Evolutionary conservation across 2,797 vertebrate genomes (phyloP), one percentile per base, ranked within the genome.

Genomic region (Erithacus rubecula): DNA sequence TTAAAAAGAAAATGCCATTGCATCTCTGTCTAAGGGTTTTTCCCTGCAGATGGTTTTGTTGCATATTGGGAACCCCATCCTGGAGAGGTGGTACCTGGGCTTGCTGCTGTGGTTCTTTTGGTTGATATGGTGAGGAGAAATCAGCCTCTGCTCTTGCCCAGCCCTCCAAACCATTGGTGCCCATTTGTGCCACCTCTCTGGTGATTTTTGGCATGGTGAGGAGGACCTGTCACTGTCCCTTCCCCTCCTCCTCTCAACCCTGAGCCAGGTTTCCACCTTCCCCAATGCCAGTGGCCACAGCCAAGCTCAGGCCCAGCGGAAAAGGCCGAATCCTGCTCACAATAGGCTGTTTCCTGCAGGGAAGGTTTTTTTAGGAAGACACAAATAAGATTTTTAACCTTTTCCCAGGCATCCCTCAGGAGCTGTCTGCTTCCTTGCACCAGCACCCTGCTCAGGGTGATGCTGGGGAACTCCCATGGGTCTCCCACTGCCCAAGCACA

Each of bases 261-360:
- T 52, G 12, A 2, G 3, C 46, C 0, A 0, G 27, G 53, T 16
- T 95, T n/a, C 69, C 37, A 74, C 72, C 32, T 91, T 87, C 49
- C 65, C 60, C 2, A 0, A 0, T 53, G 76, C 63, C 0, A 23
- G 63, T 76, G 62, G 84, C 77, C 78, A 22, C 7, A 5, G 56
- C 63, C 4, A 9, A 80, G 90, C 80, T 92, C 24, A 12, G 62
- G 68, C 63, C 59, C 41, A 29, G 72, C 95, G 97, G 97, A 97
- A 98, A 24, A 23, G 11, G 16, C 70, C 3, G 1, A 90, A 78
- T 87, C 91, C 93, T 78, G 91, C 86, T 95, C 94, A 97, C 97
- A 97, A 96, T 97, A 68, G 96, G 81, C 56, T 0, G 58, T 93
- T 98, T 97, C 97, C 97, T 95, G 96, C 72, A 70, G 86, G 76